Conservation (phyloP, 64 coral and sea anemone genomes). For the Pocillopora damicornis region DNA sequence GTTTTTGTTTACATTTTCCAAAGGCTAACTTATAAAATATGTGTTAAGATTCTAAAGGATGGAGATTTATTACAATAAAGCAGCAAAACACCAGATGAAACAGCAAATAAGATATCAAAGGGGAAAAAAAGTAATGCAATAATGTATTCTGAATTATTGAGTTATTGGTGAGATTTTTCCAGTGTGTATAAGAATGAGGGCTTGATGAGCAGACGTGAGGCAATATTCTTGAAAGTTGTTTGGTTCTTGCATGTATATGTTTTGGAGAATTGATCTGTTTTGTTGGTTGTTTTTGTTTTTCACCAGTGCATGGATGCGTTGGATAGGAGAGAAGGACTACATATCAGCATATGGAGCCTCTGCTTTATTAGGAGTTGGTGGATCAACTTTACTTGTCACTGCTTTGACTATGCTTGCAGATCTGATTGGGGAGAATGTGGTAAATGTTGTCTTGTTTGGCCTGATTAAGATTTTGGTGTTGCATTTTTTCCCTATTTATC, state of each 20-base stretch:
- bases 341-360: constrained; percentile 49
- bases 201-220: no score
- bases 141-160: no score
- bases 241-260: neutral
- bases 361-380: constrained; percentile 78
- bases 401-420: constrained; percentile 79
- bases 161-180: no score
- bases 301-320: constrained; percentile 56
- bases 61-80: no score
- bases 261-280: neutral
- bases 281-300: neutral
- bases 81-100: no score
- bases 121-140: no score
- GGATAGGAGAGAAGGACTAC: neutral
- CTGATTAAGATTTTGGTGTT: no score
- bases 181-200: no score
- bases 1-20: no score
- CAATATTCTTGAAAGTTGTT: neutral
- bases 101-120: no score
- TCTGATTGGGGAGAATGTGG: constrained; percentile 96
- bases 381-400: constrained; percentile 81
- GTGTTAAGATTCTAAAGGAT: no score
- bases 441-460: constrained; percentile 12
- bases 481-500: neutral
- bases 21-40: no score